Conservation (phyloP, 2,113 vertebrate species). For the Muntiacus reevesi region DNA sequence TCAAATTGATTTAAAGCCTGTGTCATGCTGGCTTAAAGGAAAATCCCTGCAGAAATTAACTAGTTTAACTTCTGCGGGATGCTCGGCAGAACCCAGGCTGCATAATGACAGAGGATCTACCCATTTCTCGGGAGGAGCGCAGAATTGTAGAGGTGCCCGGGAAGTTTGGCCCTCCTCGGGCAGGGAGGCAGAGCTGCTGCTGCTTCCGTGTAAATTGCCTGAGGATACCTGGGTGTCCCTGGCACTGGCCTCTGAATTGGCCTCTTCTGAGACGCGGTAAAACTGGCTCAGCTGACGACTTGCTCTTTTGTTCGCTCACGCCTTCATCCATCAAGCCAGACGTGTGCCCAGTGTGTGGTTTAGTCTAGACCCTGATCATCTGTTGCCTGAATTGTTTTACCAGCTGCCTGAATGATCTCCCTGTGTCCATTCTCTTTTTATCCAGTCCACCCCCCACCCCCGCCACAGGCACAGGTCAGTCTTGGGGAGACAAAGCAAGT, state of each 20-base stretch:
- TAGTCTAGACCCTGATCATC: background rate
- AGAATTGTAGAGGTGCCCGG: fast-evolving
- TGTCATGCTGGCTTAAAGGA: slow-evolving; percentile 57
- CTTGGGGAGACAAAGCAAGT: background rate
- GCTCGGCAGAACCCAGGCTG: background rate
- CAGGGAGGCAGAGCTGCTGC: background rate
- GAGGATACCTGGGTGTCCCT: background rate
- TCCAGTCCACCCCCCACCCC: too few relatives aligned
- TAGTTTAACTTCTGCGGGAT: background rate
- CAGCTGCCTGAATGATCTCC: background rate
- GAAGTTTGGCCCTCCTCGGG: fast-evolving
- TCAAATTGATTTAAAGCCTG: slow-evolving; percentile 69
- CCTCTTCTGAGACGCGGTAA: fast-evolving
- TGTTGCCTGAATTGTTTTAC: background rate
- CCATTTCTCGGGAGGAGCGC: background rate
- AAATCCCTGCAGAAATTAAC: slow-evolving; percentile 55
- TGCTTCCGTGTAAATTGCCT: background rate
- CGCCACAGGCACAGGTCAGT: too few relatives aligned
- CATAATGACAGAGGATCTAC: background rate
- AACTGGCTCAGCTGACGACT: background rate
- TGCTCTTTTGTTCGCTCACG: fast-evolving
- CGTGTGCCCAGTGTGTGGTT: background rate
- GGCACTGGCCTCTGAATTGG: fast-evolving
- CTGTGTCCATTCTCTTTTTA: background rate
- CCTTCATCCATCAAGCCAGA: background rate